A percentile compares a stretch with the other conserved stretches of the same genome.
Conservation (phyloP, 2,113 vertebrate genomes). For the Centrocercus urophasianus region DNA sequence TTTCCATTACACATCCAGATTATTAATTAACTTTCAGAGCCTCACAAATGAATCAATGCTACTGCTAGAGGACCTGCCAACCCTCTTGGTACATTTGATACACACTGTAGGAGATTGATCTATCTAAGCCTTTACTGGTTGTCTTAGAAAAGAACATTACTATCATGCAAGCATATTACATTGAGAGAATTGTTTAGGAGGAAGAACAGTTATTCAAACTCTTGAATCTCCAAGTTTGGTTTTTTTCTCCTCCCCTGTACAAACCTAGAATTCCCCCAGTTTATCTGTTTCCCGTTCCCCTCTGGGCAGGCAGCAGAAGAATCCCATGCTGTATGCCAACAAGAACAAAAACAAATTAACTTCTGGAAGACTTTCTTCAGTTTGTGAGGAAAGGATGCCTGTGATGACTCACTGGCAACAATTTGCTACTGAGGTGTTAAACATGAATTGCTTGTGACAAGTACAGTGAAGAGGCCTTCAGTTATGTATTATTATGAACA, state of each 20-base stretch:
- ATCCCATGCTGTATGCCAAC: not conserved
- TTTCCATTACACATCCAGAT: not conserved
- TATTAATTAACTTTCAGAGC: not conserved
- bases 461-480: not conserved
- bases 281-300: not conserved
- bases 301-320: not conserved
- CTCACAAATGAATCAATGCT: not conserved
- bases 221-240: not conserved
- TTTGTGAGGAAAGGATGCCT: not conserved
- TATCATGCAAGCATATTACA: not conserved
- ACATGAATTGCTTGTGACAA: not conserved
- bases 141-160: not conserved
- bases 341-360: not conserved
- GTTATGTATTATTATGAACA: not conserved
- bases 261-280: not conserved
- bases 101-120: not conserved
- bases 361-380: not conserved
- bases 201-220: not conserved
- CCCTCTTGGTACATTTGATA: not conserved
- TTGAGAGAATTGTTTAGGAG: not conserved
- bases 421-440: not conserved
- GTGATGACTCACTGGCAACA: not conserved
- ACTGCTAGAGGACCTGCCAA: fast-evolving
- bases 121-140: not conserved
- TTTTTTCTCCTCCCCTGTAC: not conserved